A percentile compares a stretch with the other conserved stretches of the same genome.
phyloP scores from a whole-genome alignment of 2,113 vertebrate species.

The Bostrychus sinensis region DNA sequence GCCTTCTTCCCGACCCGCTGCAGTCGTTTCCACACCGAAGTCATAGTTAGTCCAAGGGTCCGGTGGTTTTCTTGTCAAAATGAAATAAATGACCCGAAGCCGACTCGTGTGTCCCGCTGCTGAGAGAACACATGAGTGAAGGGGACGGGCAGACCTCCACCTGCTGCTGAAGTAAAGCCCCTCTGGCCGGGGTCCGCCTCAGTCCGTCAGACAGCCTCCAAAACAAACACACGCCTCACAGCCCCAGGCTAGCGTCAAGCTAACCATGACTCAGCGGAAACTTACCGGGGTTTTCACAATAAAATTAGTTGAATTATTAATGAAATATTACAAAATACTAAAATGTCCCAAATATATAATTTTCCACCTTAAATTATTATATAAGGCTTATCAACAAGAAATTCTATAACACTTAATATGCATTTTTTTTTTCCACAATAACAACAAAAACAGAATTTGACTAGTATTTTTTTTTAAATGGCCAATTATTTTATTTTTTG shows the following conservation, averaged over 20 bases:
- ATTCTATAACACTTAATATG: no score
- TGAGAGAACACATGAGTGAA: not conserved
- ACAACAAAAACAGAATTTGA: no score
- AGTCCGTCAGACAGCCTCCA: slow-evolving; percentile 9
- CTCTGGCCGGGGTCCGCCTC: slow-evolving; percentile 33
- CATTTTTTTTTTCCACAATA: no score
- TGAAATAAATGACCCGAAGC: not conserved
- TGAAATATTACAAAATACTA: not conserved
- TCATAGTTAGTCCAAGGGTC: slow-evolving; percentile 73
- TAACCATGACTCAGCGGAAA: not conserved
- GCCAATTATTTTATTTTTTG: no score
- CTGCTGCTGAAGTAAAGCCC: slow-evolving; percentile 2
- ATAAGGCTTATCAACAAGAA: no score
- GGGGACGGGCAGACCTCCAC: not conserved
- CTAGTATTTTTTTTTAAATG: no score
- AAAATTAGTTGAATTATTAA: slow-evolving; percentile 6
- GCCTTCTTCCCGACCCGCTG: slow-evolving; percentile 89
- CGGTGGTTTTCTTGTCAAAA: not conserved
- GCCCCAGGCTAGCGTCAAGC: not conserved
- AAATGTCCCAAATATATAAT: no score
- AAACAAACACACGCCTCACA: slow-evolving; percentile 48
- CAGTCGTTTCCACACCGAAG: slow-evolving; percentile 92
- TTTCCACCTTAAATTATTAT: no score
- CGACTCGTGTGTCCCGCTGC: not conserved
- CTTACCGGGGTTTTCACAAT: not conserved